Base-by-base conservation (phyloP, 2,797 vertebrate species). In the Enteromius viviparus region DNA sequence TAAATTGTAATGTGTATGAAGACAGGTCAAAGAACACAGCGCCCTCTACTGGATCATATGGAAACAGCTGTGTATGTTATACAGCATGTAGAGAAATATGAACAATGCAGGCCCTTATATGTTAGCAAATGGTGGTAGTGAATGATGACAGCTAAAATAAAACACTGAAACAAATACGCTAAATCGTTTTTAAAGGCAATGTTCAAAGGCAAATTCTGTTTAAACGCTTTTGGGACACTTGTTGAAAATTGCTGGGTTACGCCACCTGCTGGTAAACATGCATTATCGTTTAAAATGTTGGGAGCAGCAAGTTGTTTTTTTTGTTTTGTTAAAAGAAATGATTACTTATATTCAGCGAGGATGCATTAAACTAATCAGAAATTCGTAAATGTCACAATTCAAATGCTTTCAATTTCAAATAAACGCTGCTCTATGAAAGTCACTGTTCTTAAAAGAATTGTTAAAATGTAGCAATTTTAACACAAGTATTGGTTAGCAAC, bases 261-360 rank as follows among this genome's bases (percentile, higher is more conserved):
- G 91, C 93, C 94, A 91, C 80, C 94, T 94, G 89, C 92, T 94
- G 94, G 83, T 86, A 81, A 26, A 17, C 49, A 76, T 21, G 21
- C 45, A 49, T 14, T 32, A 14, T 17, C 17, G 1, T 64, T 45
- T 26, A 64, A 15, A 2, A 62, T 11, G 12, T 32, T 60, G 9
- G 26, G 76, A 40, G 26, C 10, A 26, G 68, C 19, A 66, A 21
- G 17, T 7, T 45, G 42, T 45, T 12, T 45, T 12, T 45, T 45
- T 45, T 45, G 42, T 17, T 17, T 15, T 15, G 12, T 6, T 60
- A 3, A 58, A 23, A 58, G 4, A 34, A 21, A 69, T 26, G 7
- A 69, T 14, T 49, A 2, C 3, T 72, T 72, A 1, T 72, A 53
- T 21, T 34, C 14, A 74, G 19, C 1, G 1, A 74, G 15, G 45